These are phyloP conservation scores for Falco peregrinus DNA, from an alignment of 2,797 vertebrate species.

Conservation along the genomic window DNA sequence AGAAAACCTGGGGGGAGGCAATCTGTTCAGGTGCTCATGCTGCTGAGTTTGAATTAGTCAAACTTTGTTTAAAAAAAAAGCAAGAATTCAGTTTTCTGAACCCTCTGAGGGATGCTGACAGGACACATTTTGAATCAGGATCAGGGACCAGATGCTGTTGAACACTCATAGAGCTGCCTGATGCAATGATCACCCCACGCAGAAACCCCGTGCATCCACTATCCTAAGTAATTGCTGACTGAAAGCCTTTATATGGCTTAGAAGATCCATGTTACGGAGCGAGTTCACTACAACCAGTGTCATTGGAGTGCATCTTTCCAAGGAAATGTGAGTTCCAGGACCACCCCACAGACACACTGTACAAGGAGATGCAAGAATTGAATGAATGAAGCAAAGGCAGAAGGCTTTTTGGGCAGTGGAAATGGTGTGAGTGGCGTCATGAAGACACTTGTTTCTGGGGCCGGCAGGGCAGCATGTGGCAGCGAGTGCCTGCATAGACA, in stretches of 20 bases:
- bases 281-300: neutral
- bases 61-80: neutral
- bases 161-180: rapidly evolving
- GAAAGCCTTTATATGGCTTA: neutral
- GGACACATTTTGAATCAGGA: neutral
- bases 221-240: neutral
- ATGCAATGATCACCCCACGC: neutral
- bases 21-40: neutral
- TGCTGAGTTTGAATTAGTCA: neutral
- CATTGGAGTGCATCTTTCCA: neutral
- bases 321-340: neutral
- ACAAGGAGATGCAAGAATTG: neutral
- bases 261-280: neutral
- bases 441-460: neutral
- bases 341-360: neutral
- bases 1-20: neutral
- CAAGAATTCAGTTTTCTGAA: neutral
- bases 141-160: neutral
- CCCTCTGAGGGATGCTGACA: neutral
- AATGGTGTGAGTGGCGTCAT: neutral
- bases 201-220: neutral
- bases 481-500: rapidly evolving
- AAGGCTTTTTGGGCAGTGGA: neutral
- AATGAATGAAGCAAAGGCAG: neutral
- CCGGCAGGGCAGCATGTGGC: neutral